These are phyloP conservation scores for Dolichallabes microphthalmus DNA, from an alignment of 2,113 vertebrate genomes.

Conservation along the genomic window DNA sequence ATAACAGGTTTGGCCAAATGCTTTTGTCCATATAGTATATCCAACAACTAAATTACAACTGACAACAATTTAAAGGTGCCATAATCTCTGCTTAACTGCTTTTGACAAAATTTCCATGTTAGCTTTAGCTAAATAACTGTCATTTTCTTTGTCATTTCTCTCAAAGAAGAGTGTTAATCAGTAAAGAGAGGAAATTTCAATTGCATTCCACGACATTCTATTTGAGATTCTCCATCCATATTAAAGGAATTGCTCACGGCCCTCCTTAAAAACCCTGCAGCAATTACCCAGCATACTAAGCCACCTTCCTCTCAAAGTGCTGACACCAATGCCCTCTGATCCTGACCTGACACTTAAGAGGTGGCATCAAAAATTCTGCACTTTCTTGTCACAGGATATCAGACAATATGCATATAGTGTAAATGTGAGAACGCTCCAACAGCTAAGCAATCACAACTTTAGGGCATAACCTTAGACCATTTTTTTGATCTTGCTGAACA, in stretches of 20 bases:
- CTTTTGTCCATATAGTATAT: background rate
- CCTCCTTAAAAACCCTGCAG: constrained; percentile 44
- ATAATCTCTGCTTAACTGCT: background rate
- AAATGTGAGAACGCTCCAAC: background rate
- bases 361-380: background rate
- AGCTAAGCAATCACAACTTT: background rate
- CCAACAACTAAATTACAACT: background rate
- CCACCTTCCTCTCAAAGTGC: constrained; percentile 13
- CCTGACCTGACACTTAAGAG: constrained; percentile 34
- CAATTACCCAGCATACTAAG: constrained; percentile 28
- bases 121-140: background rate
- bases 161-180: background rate
- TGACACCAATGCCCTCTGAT: background rate
- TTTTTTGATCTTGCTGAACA: constrained; percentile 16
- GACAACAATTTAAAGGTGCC: background rate
- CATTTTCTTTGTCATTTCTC: background rate
- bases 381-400: background rate
- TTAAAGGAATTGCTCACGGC: constrained; percentile 27
- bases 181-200: background rate
- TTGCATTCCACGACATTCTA: background rate
- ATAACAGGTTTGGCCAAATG: too few species aligned
- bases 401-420: background rate
- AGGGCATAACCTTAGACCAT: background rate
- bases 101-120: background rate
- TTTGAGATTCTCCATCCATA: constrained; percentile 17